phyloP scores from a whole-genome alignment of 2,888 invertebrate species.

The Hemaris fuciformis region DNA sequence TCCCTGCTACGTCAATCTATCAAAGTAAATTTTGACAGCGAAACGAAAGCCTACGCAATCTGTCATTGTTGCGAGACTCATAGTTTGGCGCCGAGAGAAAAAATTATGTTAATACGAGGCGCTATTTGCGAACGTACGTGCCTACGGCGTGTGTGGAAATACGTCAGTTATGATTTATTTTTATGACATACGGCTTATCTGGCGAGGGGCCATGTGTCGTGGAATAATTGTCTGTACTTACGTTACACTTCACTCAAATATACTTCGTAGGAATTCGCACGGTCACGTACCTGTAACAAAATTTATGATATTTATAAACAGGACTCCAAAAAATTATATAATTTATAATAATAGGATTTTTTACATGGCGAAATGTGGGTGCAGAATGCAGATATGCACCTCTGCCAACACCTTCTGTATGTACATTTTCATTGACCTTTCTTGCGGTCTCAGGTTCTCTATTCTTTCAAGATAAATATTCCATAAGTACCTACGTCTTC shows the following conservation, averaged over 20 bases:
- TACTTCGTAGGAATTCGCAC: neutral
- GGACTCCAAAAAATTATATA: neutral
- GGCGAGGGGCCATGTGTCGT: slow-evolving; percentile 1
- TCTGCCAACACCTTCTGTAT: no score
- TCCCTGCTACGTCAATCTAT: neutral
- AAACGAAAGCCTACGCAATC: slow-evolving; percentile 11
- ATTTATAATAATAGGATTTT: no score
- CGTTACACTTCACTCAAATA: neutral
- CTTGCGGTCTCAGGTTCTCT: no score
- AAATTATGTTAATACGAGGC: neutral
- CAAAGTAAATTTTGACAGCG: slow-evolving; percentile 16
- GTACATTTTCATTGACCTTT: no score
- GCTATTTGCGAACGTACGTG: neutral
- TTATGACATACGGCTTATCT: neutral
- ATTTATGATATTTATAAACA: neutral
- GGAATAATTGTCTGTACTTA: slow-evolving; percentile 1
- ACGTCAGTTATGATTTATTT: slow-evolving; percentile 8
- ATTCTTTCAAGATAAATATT: no score
- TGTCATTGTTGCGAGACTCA: slow-evolving; percentile 14
- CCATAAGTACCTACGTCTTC: no score
- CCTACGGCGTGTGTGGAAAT: neutral
- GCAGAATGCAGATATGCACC: no score
- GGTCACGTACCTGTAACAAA: slow-evolving; percentile 10
- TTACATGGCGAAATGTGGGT: no score
- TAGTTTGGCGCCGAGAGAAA: neutral